These are phyloP conservation scores for Plecotus auritus DNA, from an alignment of 2,113 vertebrate genomes.

Conservation along the genomic window DNA sequence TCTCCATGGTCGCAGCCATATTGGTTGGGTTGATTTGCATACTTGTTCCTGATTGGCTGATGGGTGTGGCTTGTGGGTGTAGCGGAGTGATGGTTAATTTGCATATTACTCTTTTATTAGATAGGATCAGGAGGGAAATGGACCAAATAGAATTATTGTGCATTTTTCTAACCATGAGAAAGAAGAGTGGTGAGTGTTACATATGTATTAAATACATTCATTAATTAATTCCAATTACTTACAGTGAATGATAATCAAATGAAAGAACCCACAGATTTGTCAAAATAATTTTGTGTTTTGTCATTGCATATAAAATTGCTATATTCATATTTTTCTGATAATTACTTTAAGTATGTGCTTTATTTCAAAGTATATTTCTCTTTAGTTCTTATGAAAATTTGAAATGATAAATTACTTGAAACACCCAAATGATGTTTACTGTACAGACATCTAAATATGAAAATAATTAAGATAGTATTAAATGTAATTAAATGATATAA, in stretches of 20 bases:
- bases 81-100: too few relatives aligned
- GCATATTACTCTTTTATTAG: too few relatives aligned
- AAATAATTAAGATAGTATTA: neutral
- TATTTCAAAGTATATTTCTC: constrained; percentile 45
- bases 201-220: constrained; percentile 61
- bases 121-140: constrained; percentile 52
- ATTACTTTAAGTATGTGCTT: constrained; percentile 43
- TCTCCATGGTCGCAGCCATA: too few relatives aligned
- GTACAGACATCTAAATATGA: neutral
- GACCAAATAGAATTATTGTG: constrained; percentile 50
- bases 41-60: too few relatives aligned
- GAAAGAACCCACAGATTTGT: constrained; percentile 51
- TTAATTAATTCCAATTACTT: constrained; percentile 67
- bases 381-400: constrained; percentile 61
- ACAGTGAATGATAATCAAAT: constrained; percentile 63
- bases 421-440: constrained; percentile 38
- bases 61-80: too few relatives aligned
- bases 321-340: constrained; percentile 50
- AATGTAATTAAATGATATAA: neutral
- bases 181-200: constrained; percentile 4
- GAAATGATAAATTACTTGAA: constrained; percentile 34
- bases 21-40: too few relatives aligned
- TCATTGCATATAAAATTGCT: constrained; percentile 1
- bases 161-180: constrained; percentile 46
- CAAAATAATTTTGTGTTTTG: constrained; percentile 61